Percentiles rank a stretch among this genome's conserved stretches.
Evolutionary conservation across 1,140 invertebrate species (phyloP).

Genomic region (Drosophila sucinea): DNA sequence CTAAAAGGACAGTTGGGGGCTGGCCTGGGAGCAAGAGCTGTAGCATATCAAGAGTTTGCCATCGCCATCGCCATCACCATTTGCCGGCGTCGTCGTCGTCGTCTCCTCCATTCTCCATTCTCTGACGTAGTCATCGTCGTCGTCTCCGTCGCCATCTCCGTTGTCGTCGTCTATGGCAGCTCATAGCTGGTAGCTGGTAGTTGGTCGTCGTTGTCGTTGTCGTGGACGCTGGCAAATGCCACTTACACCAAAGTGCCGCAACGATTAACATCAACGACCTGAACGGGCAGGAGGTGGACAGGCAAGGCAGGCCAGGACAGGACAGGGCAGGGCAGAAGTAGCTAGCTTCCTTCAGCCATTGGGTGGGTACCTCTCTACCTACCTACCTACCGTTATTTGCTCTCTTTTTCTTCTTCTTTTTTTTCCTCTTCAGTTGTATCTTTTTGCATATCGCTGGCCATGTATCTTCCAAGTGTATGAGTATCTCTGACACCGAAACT

Average conservation of each 20-base stretch:
- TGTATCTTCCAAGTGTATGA: constrained; percentile 75
- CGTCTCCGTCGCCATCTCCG: constrained; percentile 52
- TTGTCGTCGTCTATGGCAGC: constrained; percentile 67
- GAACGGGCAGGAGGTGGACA: constrained; percentile 37
- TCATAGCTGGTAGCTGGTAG: constrained; percentile 1
- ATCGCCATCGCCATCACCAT: constrained; percentile 32
- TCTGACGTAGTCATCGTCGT: constrained; percentile 44
- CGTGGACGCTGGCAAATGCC: constrained; percentile 78
- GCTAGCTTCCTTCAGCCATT: constrained; percentile 11
- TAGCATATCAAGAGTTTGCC: constrained; percentile 65
- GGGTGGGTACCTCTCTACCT: constrained; percentile 32
- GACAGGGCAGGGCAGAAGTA: constrained; percentile 10
- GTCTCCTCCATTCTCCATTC: constrained; percentile 22
- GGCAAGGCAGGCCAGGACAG: neutral
- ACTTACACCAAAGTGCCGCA: constrained; percentile 80
- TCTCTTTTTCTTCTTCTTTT: constrained; percentile 22
- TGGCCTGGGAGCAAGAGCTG: constrained; percentile 23
- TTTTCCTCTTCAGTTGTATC: constrained; percentile 43
- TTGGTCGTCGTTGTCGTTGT: constrained; percentile 45
- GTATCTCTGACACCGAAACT: constrained; percentile 62
- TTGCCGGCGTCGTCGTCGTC: constrained; percentile 35
- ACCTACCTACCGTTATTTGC: constrained; percentile 69
- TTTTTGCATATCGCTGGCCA: constrained; percentile 74
- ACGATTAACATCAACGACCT: constrained; percentile 80
- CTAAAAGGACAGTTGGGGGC: constrained; percentile 40